Percentiles rank a stretch among this genome's conserved stretches.
Evolutionary conservation across 2,113 vertebrate genomes (phyloP).

Genomic region (Melozone crissalis): DNA sequence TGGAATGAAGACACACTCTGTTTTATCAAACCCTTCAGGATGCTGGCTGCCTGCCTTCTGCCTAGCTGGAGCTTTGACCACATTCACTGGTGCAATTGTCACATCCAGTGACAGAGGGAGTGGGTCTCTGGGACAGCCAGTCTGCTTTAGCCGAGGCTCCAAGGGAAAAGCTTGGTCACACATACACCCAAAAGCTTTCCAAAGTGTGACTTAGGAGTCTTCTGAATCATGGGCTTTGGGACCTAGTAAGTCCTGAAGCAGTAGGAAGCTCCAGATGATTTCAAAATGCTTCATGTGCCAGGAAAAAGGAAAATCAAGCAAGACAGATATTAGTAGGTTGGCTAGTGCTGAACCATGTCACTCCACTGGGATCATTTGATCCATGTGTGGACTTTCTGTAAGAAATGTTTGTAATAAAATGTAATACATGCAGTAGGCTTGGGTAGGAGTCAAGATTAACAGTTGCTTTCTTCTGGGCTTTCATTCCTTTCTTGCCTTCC

Average conservation of each 20-base stretch:
- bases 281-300: neutral
- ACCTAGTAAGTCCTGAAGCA: neutral
- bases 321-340: neutral
- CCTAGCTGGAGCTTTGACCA: neutral
- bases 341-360: fast-evolving
- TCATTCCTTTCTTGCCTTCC: neutral
- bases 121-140: neutral
- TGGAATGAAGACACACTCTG: conserved; percentile 14
- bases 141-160: neutral
- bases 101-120: neutral
- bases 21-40: neutral
- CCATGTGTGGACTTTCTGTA: neutral
- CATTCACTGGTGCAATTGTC: neutral
- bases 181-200: neutral
- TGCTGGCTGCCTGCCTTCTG: neutral
- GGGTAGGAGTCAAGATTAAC: conserved; percentile 13
- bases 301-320: conserved; percentile 8
- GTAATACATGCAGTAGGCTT: neutral
- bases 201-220: neutral
- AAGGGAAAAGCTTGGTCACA: neutral
- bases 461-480: conserved; percentile 13
- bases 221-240: neutral
- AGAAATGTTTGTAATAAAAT: conserved; percentile 21
- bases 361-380: neutral
- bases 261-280: conserved; percentile 20